Evolutionary conservation across 2,797 vertebrate species (phyloP).

Genomic region (Cheirogaleus major): DNA sequence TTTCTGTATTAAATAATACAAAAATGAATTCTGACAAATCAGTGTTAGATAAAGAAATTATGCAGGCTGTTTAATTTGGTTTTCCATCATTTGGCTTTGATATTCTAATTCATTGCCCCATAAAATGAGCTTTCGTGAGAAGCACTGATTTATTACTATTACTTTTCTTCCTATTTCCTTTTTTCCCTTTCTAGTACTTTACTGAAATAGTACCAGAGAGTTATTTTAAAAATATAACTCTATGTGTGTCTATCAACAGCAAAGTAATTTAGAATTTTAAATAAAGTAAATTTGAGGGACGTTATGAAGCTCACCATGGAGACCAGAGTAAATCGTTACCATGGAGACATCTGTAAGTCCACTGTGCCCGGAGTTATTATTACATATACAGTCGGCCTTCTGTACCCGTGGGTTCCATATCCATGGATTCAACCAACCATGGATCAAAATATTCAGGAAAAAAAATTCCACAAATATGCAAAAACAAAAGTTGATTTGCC

Average conservation of each 20-base stretch:
- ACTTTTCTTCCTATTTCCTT: slow-evolving; percentile 8
- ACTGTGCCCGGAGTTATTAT: not conserved
- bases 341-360: slow-evolving; percentile 19
- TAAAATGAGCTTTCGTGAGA: not conserved
- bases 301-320: slow-evolving; percentile 43
- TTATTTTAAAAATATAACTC: slow-evolving; percentile 47
- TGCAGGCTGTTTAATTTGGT: not conserved
- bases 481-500: not conserved
- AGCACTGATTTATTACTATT: not conserved
- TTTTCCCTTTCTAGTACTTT: not conserved
- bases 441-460: not conserved
- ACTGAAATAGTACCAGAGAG: not conserved
- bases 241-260: not conserved
- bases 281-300: slow-evolving; percentile 26
- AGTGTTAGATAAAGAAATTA: not conserved
- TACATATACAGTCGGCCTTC: not conserved
- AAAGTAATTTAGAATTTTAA: slow-evolving; percentile 56
- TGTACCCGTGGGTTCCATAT: not conserved
- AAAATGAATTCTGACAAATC: slow-evolving; percentile 33
- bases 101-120: not conserved
- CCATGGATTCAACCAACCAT: not conserved
- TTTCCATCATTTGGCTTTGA: slow-evolving; percentile 7
- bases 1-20: slow-evolving; percentile 30
- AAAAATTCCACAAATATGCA: not conserved
- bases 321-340: slow-evolving; percentile 33